phyloP scores from a whole-genome alignment of 2,797 vertebrate species.

The Odontamblyopus rebecca region DNA sequence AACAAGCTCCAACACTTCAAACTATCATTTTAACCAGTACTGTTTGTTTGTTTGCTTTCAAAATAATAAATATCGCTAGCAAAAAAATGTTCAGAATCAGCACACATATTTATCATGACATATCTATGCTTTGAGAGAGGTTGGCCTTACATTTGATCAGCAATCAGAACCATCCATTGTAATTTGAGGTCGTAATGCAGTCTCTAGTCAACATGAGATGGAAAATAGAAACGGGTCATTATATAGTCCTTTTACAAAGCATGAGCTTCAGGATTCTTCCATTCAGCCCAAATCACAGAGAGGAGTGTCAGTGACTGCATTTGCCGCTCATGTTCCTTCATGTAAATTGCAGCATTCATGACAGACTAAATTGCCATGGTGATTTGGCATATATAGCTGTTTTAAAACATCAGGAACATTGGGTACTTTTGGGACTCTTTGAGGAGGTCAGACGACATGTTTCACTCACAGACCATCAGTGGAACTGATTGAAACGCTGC shows the following conservation, averaged over 20 bases:
- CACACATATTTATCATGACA: not conserved
- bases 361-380: not conserved
- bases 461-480: constrained; percentile 14
- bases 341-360: constrained; percentile 7
- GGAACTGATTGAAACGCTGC: constrained; percentile 22
- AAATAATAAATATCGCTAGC: not conserved
- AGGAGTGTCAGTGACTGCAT: not conserved
- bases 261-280: not conserved
- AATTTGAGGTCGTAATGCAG: not conserved
- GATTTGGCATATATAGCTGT: constrained; percentile 9
- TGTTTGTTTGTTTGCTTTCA: no score
- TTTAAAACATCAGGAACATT: constrained; percentile 19
- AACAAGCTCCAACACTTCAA: not conserved
- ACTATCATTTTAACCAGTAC: not conserved
- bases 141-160: not conserved
- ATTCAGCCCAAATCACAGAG: not conserved
- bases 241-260: not conserved
- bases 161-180: not conserved
- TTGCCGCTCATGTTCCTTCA: not conserved
- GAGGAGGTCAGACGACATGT: constrained; percentile 30
- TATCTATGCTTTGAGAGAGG: not conserved
- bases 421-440: constrained; percentile 8
- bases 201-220: not conserved
- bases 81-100: not conserved
- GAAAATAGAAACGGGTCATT: constrained; percentile 11